Conservation (phyloP, 2,888 invertebrate genomes). For the Beris chalybata region DNA sequence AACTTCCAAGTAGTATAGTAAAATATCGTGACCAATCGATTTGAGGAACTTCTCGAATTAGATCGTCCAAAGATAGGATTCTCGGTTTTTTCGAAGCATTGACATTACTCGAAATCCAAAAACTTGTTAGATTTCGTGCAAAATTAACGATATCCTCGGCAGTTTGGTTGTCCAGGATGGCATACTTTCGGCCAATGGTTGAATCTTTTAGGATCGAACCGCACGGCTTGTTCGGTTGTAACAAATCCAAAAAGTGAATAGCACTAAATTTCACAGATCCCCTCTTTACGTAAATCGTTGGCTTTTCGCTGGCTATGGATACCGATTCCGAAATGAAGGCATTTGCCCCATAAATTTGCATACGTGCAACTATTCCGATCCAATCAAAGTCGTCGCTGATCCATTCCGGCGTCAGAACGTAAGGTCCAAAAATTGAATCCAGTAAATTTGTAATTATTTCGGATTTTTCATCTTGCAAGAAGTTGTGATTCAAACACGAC, state of each 20-base stretch:
- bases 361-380: constrained; percentile 2
- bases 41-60: not conserved
- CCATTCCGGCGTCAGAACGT: constrained; percentile 8
- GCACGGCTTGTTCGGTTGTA: not conserved
- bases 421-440: constrained; percentile 6
- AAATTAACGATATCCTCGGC: not conserved
- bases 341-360: constrained; percentile 10
- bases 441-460: not conserved
- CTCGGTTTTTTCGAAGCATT: too few relatives aligned
- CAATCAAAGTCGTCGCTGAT: constrained; percentile 1
- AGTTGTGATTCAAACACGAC: constrained; percentile 4
- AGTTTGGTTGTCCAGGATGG: not conserved
- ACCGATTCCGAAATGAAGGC: constrained; percentile 9
- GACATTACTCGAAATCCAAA: not conserved
- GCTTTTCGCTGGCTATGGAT: not conserved
- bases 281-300: not conserved
- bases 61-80: not conserved
- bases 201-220: not conserved
- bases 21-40: constrained; percentile 18
- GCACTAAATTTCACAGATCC: not conserved
- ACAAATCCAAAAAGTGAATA: not conserved
- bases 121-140: not conserved
- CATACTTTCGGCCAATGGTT: not conserved
- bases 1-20: not conserved
- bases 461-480: not conserved